Conservation (phyloP, 2,888 invertebrate genomes). For the Strigamia maritima region DNA sequence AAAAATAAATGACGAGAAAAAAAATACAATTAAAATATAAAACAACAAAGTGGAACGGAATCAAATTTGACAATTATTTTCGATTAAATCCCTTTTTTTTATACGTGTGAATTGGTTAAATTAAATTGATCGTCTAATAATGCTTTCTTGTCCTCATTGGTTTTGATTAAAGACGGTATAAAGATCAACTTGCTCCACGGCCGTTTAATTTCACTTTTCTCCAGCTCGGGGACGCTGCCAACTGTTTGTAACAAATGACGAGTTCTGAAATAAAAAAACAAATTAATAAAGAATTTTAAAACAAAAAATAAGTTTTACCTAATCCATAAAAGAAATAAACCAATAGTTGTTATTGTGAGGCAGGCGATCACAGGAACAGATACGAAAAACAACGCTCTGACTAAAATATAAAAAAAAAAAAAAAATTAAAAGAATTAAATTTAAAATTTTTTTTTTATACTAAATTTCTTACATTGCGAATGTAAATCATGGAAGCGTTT, state of each 20-base stretch:
- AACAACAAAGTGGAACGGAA: neutral
- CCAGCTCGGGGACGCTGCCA: neutral
- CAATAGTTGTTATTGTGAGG: neutral
- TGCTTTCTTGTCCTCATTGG: neutral
- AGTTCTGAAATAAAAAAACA: neutral
- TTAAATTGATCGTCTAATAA: neutral
- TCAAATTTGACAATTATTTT: neutral
- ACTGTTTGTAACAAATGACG: neutral
- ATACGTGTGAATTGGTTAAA: neutral
- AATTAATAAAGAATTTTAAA: neutral
- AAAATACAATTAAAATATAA: neutral
- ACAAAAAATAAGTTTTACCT: neutral
- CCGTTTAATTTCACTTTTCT: neutral
- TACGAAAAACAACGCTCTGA: neutral
- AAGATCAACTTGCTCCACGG: neutral
- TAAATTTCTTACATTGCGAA: neutral
- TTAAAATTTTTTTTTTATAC: neutral
- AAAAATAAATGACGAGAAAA: neutral
- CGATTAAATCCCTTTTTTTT: neutral
- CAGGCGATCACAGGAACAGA: neutral
- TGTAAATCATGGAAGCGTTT: neutral
- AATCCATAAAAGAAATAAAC: neutral
- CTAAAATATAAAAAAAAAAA: neutral
- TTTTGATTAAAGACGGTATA: neutral
- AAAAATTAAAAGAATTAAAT: neutral